phyloP scores from a whole-genome alignment of 1,140 invertebrate species.

The Zaprionus ghesquierei region DNA sequence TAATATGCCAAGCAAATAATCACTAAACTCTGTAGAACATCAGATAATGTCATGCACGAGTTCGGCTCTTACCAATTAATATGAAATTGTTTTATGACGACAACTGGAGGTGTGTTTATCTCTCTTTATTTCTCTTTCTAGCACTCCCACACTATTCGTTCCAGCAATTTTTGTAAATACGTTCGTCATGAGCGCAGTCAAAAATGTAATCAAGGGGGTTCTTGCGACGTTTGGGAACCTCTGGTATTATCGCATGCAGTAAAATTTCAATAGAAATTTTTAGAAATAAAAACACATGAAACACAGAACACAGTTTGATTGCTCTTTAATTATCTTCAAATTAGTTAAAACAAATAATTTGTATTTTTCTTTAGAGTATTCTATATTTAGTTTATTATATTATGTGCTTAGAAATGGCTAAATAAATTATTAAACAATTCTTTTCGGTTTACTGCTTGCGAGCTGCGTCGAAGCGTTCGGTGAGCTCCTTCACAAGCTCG shows the following conservation, averaged over 20 bases:
- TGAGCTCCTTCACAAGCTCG: constrained; percentile 38
- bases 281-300: too few species aligned
- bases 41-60: background rate
- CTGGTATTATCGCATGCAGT: too few species aligned
- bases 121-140: background rate
- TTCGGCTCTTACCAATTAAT: background rate
- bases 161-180: too few species aligned
- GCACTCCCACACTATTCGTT: background rate
- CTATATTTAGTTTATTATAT: background rate
- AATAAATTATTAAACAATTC: background rate
- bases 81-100: background rate
- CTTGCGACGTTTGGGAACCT: too few species aligned
- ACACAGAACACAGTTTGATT: too few species aligned
- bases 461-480: constrained; percentile 25
- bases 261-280: too few species aligned
- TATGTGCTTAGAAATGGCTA: background rate
- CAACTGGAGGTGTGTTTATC: background rate
- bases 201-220: background rate
- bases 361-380: background rate
- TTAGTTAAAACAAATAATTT: background rate
- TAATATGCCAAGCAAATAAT: background rate
- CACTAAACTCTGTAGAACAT: background rate
- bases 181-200: too few species aligned
- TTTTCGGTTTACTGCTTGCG: background rate
- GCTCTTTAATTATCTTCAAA: too few species aligned